Evolutionary conservation across 1,140 invertebrate genomes (phyloP).

Genomic region (Drosophila ercepeae): DNA sequence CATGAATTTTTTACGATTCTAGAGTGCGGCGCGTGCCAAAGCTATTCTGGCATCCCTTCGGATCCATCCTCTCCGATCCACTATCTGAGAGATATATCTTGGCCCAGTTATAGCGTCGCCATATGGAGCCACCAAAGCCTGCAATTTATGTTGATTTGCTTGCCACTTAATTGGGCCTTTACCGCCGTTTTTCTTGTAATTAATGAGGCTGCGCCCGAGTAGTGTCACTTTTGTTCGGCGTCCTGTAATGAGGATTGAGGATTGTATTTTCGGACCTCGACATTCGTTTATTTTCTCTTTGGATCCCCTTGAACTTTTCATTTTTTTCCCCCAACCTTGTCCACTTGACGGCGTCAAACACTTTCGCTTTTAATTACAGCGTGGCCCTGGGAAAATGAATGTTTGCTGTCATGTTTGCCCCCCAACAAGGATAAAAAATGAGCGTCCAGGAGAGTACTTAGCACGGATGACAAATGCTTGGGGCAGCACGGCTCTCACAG

Average conservation of each 20-base stretch:
- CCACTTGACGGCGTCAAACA: conserved; percentile 55
- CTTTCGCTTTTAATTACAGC: conserved; percentile 79
- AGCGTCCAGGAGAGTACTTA: conserved; percentile 60
- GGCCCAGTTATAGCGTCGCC: conserved; percentile 23
- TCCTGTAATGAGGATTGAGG: conserved; percentile 54
- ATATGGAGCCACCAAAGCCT: conserved; percentile 42
- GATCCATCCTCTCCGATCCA: background rate
- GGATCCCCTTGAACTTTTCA: background rate
- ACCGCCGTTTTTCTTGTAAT: conserved; percentile 46
- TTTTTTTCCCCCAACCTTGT: background rate
- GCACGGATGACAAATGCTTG: conserved; percentile 72
- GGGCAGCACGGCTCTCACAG: conserved; percentile 4
- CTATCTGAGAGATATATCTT: background rate
- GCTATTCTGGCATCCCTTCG: conserved; percentile 25
- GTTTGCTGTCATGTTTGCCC: conserved; percentile 76
- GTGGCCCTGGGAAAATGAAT: conserved; percentile 64
- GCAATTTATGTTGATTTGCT: conserved; percentile 79
- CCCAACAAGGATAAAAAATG: conserved; percentile 37
- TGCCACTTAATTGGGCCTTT: conserved; percentile 74
- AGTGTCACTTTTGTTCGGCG: conserved; percentile 6
- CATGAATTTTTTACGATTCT: conserved; percentile 35
- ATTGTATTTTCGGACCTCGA: background rate
- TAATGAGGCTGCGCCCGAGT: conserved; percentile 56
- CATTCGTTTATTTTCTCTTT: background rate
- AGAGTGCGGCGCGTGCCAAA: conserved; percentile 59